Conservation (phyloP, 2,888 invertebrate species). For the Neoscelio sp. region DNA sequence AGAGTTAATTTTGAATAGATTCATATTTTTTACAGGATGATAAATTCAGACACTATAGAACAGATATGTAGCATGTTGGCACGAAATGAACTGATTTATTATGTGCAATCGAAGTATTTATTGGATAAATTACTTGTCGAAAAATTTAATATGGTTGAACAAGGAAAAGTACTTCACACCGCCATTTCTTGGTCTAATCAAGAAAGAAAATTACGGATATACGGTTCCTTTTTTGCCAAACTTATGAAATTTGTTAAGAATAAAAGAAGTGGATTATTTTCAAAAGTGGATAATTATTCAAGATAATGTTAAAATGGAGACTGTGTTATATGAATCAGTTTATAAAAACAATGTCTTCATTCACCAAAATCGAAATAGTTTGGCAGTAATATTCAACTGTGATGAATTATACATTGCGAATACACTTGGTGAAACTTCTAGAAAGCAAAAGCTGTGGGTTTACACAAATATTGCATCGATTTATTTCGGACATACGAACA, state of each 20-base stretch:
- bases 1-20: too few species aligned
- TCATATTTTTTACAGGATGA: conserved; percentile 15
- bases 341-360: conserved; percentile 65
- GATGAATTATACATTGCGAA: conserved; percentile 47
- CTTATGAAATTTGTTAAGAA: conserved; percentile 60
- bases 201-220: conserved; percentile 52
- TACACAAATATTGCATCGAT: conserved; percentile 54
- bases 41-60: conserved; percentile 2
- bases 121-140: conserved; percentile 10
- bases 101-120: conserved; percentile 8
- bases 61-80: conserved; percentile 4
- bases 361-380: conserved; percentile 46
- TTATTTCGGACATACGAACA: conserved; percentile 50
- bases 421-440: conserved; percentile 37
- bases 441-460: conserved; percentile 39
- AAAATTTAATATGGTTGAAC: conserved; percentile 10
- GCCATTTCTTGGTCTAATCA: conserved; percentile 13
- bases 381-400: conserved; percentile 70
- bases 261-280: conserved; percentile 57
- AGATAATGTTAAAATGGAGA: conserved; percentile 41
- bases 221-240: conserved; percentile 62
- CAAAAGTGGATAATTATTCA: conserved; percentile 45
- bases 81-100: conserved; percentile 3
- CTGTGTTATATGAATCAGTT: conserved; percentile 66
- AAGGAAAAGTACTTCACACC: background rate